These are phyloP conservation scores for Macaca mulatta DNA, from an alignment of 2,113 vertebrate genomes.

Conservation along the genomic window DNA sequence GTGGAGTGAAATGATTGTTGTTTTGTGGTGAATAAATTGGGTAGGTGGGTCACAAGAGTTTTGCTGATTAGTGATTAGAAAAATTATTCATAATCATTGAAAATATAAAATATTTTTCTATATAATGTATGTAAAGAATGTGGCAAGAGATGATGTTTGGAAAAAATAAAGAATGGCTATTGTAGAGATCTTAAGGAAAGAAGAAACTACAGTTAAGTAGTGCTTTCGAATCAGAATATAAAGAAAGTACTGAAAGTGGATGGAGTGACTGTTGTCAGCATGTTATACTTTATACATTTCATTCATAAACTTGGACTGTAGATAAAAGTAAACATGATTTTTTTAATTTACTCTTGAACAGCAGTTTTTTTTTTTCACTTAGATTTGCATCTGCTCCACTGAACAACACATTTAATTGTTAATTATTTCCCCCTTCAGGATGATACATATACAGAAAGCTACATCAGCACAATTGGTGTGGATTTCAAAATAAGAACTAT, in stretches of 20 bases:
- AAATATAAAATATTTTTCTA: neutral
- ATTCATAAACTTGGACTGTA: neutral
- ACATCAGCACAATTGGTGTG: conserved; percentile 99
- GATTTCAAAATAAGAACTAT: conserved; percentile 99
- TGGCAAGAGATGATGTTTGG: neutral
- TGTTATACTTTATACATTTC: neutral
- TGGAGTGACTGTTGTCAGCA: neutral
- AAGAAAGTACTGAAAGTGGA: neutral
- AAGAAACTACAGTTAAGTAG: neutral
- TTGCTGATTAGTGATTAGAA: neutral
- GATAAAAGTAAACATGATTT: neutral
- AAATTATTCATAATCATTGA: neutral
- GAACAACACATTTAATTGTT: conserved; percentile 39
- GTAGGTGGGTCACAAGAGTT: neutral
- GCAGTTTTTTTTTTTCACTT: no score
- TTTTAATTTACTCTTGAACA: no score
- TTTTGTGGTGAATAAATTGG: conserved; percentile 27
- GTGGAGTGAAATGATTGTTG: neutral
- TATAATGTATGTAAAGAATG: conserved; percentile 39
- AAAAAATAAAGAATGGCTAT: neutral
- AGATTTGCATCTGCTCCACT: neutral
- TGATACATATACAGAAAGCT: conserved; percentile 99
- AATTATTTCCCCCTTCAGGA: conserved; percentile 85
- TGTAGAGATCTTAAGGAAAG: neutral
- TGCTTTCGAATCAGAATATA: conserved; percentile 5